Evolutionary conservation across 2,888 invertebrate species (phyloP).

Genomic region (Leucania comma): DNA sequence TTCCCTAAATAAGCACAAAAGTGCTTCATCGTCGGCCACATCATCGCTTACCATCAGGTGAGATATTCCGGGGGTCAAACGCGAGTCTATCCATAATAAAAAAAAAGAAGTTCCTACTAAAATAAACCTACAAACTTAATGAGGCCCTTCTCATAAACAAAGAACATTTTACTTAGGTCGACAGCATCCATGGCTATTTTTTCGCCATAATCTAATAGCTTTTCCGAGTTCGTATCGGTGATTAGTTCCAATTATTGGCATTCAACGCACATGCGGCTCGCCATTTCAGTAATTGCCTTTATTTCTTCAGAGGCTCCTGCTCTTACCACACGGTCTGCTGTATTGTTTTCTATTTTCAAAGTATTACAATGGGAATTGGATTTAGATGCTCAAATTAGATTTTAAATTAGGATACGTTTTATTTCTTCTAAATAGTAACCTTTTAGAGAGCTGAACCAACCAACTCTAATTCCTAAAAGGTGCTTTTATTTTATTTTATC

Average conservation of each 20-base stretch:
- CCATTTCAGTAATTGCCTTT: constrained; percentile 80
- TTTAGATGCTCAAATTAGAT: constrained; percentile 31
- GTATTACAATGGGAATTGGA: constrained; percentile 37
- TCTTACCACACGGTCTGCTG: constrained; percentile 30
- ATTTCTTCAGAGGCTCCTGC: constrained; percentile 69
- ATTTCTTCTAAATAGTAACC: not conserved
- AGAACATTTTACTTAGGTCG: constrained; percentile 29
- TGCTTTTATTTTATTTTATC: too few relatives aligned
- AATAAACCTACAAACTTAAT: not conserved
- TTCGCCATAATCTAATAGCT: constrained; percentile 62
- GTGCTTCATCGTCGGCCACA: not conserved
- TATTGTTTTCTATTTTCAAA: constrained; percentile 49
- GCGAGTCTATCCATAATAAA: not conserved
- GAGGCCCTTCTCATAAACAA: constrained; percentile 17
- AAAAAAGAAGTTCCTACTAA: too few relatives aligned
- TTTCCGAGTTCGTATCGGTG: constrained; percentile 68
- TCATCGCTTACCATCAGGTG: too few relatives aligned
- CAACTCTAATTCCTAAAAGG: too few relatives aligned
- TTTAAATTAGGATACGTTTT: constrained; percentile 30
- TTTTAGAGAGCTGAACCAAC: too few relatives aligned
- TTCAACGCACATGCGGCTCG: constrained; percentile 79
- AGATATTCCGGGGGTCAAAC: too few relatives aligned
- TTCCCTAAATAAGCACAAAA: not conserved
- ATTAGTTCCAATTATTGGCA: constrained; percentile 83
- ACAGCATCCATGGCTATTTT: constrained; percentile 34